phyloP scores from a whole-genome alignment of 2,888 invertebrate species.

The Nycteola revayana region DNA sequence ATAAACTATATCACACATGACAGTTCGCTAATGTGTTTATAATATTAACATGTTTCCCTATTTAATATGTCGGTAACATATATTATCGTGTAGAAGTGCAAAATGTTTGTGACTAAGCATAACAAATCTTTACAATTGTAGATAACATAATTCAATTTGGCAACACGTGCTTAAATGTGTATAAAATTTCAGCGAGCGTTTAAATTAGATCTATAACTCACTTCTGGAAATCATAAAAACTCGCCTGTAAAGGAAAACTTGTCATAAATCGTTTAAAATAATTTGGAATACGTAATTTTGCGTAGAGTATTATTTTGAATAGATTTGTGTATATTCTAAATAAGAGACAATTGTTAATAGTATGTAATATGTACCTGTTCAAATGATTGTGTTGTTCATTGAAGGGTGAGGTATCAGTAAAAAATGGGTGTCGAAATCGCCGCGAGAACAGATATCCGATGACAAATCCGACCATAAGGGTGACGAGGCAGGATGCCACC shows the following conservation, averaged over 20 bases:
- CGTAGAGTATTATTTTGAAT: no score
- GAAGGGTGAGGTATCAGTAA: conserved; percentile 87
- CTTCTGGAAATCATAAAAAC: conserved; percentile 55
- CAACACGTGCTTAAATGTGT: conserved; percentile 25
- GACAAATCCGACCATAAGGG: conserved; percentile 91
- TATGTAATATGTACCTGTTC: conserved; percentile 80
- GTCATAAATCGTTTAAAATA: conserved; percentile 23
- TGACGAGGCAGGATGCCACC: conserved; percentile 89
- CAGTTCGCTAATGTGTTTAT: conserved; percentile 22
- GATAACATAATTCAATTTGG: conserved; percentile 9
- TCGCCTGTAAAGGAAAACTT: conserved; percentile 51
- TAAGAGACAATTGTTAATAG: no score
- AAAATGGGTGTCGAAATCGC: conserved; percentile 87
- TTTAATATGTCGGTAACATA: conserved; percentile 22
- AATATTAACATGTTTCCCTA: conserved; percentile 22
- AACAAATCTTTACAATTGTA: conserved; percentile 29
- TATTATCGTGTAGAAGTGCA: conserved; percentile 23
- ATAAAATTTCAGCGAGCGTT: conserved; percentile 32
- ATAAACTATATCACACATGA: no score
- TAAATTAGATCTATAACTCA: conserved; percentile 41
- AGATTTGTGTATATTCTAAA: no score
- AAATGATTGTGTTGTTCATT: conserved; percentile 90
- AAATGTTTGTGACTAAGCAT: conserved; percentile 31
- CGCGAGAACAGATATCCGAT: conserved; percentile 92
- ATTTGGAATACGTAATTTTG: no score